These are phyloP conservation scores for Rhadinocentrus ornatus DNA, from an alignment of 2,797 vertebrate genomes.

Conservation along the genomic window DNA sequence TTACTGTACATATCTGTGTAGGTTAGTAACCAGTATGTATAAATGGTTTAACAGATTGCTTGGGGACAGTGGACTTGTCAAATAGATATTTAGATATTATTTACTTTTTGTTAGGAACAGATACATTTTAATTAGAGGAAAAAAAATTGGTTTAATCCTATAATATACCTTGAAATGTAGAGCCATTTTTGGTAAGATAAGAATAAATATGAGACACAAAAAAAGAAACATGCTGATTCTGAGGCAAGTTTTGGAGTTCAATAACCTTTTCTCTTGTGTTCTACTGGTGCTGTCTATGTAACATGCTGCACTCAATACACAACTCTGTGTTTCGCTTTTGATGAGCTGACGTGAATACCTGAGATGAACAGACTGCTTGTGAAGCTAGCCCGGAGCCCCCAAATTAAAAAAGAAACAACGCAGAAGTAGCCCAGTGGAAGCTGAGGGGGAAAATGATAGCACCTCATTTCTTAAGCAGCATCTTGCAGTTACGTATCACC, in stretches of 20 bases:
- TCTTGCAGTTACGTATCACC: accelerated
- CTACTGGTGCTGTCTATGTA: neutral
- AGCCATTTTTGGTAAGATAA: neutral
- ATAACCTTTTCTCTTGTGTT: neutral
- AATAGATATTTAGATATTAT: neutral
- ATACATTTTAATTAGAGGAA: too few species aligned
- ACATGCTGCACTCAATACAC: neutral
- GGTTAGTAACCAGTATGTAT: neutral
- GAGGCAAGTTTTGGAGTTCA: neutral
- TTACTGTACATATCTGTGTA: neutral
- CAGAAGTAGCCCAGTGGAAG: slow-evolving; percentile 1
- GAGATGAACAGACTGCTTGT: neutral
- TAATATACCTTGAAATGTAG: neutral
- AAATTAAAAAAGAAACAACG: neutral
- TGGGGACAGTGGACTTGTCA: neutral
- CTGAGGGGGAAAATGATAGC: slow-evolving; percentile 7
- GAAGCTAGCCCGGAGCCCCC: neutral
- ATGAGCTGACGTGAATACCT: slow-evolving; percentile 6
- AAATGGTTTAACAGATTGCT: neutral
- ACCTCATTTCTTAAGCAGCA: neutral
- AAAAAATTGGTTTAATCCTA: neutral
- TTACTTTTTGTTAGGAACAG: neutral
- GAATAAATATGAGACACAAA: neutral
- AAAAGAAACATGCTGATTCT: neutral
- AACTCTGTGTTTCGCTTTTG: slow-evolving; percentile 5